These are phyloP conservation scores for Coranthus polyacanthus DNA, from an alignment of 2,797 vertebrate species.

Conservation along the genomic window DNA sequence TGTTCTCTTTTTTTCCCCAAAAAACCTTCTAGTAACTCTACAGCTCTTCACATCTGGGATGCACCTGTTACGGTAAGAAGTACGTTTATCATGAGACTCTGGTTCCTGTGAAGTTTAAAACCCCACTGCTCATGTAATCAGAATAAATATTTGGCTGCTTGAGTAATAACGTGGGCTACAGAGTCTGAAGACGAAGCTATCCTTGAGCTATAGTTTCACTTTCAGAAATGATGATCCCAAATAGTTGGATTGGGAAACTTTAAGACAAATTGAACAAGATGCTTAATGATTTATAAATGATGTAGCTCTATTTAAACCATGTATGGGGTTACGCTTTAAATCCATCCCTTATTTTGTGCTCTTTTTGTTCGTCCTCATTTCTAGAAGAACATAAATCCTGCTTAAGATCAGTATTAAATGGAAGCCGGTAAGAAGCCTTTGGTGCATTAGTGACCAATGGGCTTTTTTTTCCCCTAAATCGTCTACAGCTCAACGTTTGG, in stretches of 20 bases:
- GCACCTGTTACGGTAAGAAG: slow-evolving; percentile 55
- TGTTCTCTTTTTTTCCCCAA: background rate
- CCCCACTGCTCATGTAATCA: slow-evolving; percentile 1
- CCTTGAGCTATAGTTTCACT: slow-evolving; percentile 8
- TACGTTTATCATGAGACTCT: slow-evolving; percentile 31
- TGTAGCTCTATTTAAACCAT: too few species aligned
- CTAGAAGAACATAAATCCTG: too few species aligned
- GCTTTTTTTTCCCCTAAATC: too few species aligned
- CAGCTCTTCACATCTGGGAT: slow-evolving; percentile 66
- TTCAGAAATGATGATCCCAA: background rate
- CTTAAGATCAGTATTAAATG: too few species aligned
- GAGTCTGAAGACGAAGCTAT: background rate
- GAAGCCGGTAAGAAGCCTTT: too few species aligned
- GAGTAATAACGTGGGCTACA: background rate
- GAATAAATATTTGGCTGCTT: slow-evolving; percentile 40
- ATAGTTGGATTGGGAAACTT: too few species aligned
- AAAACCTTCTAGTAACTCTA: slow-evolving; percentile 12
- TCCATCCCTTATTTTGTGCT: too few species aligned
- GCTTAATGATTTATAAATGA: too few species aligned
- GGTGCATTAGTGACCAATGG: too few species aligned
- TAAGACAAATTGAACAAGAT: background rate
- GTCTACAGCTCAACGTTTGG: too few species aligned
- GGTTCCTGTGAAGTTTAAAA: slow-evolving; percentile 21
- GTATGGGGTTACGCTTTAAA: too few species aligned
- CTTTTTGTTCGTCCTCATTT: too few species aligned